Evolutionary conservation across 2,113 vertebrate species (phyloP).

Genomic region (Serinus canaria): DNA sequence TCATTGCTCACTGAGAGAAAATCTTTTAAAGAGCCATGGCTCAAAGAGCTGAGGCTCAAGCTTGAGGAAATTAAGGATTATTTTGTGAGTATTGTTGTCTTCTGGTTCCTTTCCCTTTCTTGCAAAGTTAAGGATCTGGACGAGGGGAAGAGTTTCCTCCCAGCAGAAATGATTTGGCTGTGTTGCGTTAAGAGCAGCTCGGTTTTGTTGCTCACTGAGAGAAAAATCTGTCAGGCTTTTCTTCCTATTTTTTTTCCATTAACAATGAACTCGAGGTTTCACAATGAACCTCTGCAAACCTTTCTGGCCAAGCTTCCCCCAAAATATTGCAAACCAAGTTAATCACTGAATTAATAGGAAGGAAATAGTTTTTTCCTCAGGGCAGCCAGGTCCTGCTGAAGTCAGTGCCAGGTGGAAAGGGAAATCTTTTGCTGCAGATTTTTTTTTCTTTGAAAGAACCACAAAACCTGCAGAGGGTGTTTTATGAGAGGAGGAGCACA

Average conservation of each 20-base stretch:
- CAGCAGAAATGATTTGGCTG: not conserved
- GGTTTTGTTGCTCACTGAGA: not conserved
- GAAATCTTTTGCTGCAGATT: not conserved
- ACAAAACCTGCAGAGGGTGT: not conserved
- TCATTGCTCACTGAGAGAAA: not conserved
- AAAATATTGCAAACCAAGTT: not conserved
- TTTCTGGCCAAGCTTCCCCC: not conserved
- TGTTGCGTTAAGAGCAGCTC: fast-evolving
- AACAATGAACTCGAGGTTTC: not conserved
- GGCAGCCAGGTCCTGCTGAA: not conserved
- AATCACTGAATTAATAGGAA: not conserved
- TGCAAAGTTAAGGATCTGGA: not conserved
- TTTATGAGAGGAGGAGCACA: not conserved
- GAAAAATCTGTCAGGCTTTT: not conserved
- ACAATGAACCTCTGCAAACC: not conserved
- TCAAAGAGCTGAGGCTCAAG: conserved; percentile 78
- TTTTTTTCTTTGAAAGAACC: not conserved
- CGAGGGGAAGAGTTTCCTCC: not conserved
- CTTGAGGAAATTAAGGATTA: conserved; percentile 82
- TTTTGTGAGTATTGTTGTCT: conserved; percentile 84
- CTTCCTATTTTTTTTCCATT: not conserved
- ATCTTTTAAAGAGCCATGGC: not conserved
- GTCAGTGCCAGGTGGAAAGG: not conserved
- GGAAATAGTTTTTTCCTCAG: not conserved
- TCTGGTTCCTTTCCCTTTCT: not conserved